Conservation (phyloP, 2,888 invertebrate species). For the Drosophila neotestacea region DNA sequence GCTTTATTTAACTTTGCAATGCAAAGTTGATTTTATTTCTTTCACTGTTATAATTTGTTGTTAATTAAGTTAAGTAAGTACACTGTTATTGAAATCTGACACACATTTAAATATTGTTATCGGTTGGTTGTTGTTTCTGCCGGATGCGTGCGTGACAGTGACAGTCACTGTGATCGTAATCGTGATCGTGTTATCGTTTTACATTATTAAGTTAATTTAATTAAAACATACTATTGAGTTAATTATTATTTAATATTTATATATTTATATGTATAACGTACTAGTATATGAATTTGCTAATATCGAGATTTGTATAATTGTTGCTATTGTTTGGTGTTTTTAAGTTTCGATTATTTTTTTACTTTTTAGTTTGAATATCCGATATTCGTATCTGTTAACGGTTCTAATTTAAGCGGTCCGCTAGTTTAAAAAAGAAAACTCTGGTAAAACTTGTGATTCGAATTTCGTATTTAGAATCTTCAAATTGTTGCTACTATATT, state of each 20-base stretch:
- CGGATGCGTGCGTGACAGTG: not conserved
- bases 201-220: conserved; percentile 7
- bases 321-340: not conserved
- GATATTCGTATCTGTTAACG: conserved; percentile 11
- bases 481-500: conserved; percentile 24
- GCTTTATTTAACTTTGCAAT: conserved; percentile 56
- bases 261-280: conserved; percentile 10
- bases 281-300: conserved; percentile 32
- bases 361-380: not conserved
- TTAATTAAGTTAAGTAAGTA: conserved; percentile 54
- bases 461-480: conserved; percentile 14
- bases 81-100: conserved; percentile 33
- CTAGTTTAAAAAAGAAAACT: conserved; percentile 2
- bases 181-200: conserved; percentile 2
- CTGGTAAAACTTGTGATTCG: conserved; percentile 48
- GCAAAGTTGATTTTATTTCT: conserved; percentile 57
- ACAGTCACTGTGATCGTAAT: conserved; percentile 11
- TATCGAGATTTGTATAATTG: conserved; percentile 27
- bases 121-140: conserved; percentile 4
- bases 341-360: not conserved
- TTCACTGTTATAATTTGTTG: conserved; percentile 52
- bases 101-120: conserved; percentile 29
- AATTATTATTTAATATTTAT: conserved; percentile 6
- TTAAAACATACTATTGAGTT: conserved; percentile 20
- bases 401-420: conserved; percentile 11